These are phyloP conservation scores for Anguilla obscura DNA, from an alignment of 2,797 vertebrate genomes.

Conservation along the genomic window DNA sequence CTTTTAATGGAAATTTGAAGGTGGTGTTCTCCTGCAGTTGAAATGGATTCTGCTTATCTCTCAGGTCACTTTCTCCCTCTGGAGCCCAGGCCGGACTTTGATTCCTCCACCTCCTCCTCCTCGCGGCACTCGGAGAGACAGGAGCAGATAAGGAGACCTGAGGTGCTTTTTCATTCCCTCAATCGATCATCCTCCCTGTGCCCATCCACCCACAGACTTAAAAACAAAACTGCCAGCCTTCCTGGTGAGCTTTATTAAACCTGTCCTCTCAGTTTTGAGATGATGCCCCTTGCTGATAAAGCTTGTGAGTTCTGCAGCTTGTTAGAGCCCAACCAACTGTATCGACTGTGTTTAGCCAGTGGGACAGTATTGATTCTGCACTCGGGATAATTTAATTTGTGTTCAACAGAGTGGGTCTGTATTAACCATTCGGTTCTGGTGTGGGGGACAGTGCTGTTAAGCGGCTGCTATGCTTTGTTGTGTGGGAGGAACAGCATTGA, in stretches of 20 bases:
- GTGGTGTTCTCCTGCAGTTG: neutral
- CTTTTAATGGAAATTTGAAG: neutral
- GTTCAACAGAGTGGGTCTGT: neutral
- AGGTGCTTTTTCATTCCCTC: slow-evolving; percentile 28
- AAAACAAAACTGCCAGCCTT: neutral
- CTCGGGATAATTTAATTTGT: slow-evolving; percentile 17
- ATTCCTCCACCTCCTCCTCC: slow-evolving; percentile 53
- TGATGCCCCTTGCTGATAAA: neutral
- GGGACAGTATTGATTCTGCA: neutral
- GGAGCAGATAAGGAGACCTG: slow-evolving; percentile 11
- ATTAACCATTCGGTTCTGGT: neutral
- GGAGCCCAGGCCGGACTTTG: slow-evolving; percentile 62
- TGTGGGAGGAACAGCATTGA: neutral
- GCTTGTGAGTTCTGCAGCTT: neutral
- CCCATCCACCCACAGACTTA: neutral
- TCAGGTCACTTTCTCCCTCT: slow-evolving; percentile 55
- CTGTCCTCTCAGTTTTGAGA: neutral
- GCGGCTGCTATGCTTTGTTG: neutral
- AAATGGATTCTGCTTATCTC: neutral
- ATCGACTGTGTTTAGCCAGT: neutral
- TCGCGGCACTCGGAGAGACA: slow-evolving; percentile 40
- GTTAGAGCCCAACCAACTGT: neutral
- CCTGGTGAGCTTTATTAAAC: neutral
- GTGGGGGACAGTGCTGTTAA: neutral
- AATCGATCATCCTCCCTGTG: neutral